Percentiles rank a stretch among this genome's conserved stretches.
phyloP scores from a whole-genome alignment of 1,140 invertebrate genomes.

The Tetragonula clypearis region DNA sequence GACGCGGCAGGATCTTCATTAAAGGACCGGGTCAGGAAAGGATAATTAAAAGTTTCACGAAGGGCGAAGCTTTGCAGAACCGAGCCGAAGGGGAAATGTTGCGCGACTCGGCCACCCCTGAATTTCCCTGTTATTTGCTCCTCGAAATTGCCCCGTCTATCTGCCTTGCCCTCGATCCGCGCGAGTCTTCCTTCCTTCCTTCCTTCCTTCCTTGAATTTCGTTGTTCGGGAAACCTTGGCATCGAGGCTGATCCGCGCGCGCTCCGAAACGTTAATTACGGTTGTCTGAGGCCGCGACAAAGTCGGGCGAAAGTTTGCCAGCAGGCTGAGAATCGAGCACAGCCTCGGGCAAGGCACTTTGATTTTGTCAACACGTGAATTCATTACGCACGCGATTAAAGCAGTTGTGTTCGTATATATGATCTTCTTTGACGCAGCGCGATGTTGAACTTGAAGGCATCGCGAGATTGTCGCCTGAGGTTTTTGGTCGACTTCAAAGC shows the following conservation, averaged over 20 bases:
- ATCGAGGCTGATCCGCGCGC: slow-evolving; percentile 20
- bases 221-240: slow-evolving; percentile 39
- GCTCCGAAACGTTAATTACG: slow-evolving; percentile 40
- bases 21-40: slow-evolving; percentile 62
- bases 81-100: slow-evolving; percentile 1
- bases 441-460: not conserved
- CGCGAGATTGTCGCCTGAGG: not conserved
- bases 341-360: not conserved
- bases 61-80: slow-evolving; percentile 27
- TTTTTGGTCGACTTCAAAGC: not conserved
- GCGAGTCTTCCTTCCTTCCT: slow-evolving; percentile 7
- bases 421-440: not conserved
- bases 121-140: slow-evolving; percentile 50
- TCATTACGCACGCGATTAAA: slow-evolving; percentile 2
- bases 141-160: slow-evolving; percentile 30
- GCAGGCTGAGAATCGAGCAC: not conserved
- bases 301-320: slow-evolving; percentile 35
- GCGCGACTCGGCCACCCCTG: slow-evolving; percentile 24
- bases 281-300: slow-evolving; percentile 37
- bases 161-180: slow-evolving; percentile 8
- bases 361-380: slow-evolving; percentile 16
- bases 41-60: slow-evolving; percentile 75
- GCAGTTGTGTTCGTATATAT: not conserved
- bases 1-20: slow-evolving; percentile 62
- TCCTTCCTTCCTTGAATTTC: slow-evolving; percentile 28